Evolutionary conservation across 2,888 invertebrate genomes (phyloP), one percentile per base, ranked within the genome.

Genomic region (Dryocosmus kuriphilus): DNA sequence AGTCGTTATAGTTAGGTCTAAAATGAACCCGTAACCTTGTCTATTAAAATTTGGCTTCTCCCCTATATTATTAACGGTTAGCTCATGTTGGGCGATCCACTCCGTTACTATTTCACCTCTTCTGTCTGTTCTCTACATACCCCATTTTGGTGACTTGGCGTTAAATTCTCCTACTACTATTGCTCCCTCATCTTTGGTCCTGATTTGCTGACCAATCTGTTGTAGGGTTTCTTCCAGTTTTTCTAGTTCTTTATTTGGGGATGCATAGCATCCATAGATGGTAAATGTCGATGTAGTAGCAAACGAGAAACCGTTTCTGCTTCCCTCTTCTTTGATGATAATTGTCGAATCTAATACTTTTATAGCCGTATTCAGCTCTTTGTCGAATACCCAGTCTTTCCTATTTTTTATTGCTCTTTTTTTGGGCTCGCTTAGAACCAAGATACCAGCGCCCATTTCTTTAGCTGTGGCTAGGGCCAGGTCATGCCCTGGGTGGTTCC

Each of bases 1-100:
- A 11, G 81, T 79, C 2, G 79, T 51, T 46, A 82, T 55, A 1
- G 82, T 82, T 27, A 83, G 78, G 77, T 81, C 82, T n/a, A 83
- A 22, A 14, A 82, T 82, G 4, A 80, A 81, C n/a, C n/a, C n/a
- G n/a, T n/a, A n/a, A n/a, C n/a, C n/a, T n/a, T n/a, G n/a, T n/a
- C n/a, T n/a, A n/a, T 61, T n/a, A n/a, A 61, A 61, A 2, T 6
- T 61, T 61, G 61, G 61, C 11, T 11, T 30, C 19, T 11, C 9
- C 27, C 61, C 61, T n/a, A 19, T 30, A n/a, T 61, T 61, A 11
- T 61, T 19, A 19, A 61, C n/a, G 61, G 11, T 11, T 30, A 61
- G 30, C 2, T 61, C 61, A n/a, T 30, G 30, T 19, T 61, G 61
- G 8, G 61, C 61, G 14, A 61, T 61, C 61, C 61, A 61, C 19